These are phyloP conservation scores for Echinarachnius parma DNA, from an alignment of 53 echinoderm and acorn worm genomes.

Conservation along the genomic window DNA sequence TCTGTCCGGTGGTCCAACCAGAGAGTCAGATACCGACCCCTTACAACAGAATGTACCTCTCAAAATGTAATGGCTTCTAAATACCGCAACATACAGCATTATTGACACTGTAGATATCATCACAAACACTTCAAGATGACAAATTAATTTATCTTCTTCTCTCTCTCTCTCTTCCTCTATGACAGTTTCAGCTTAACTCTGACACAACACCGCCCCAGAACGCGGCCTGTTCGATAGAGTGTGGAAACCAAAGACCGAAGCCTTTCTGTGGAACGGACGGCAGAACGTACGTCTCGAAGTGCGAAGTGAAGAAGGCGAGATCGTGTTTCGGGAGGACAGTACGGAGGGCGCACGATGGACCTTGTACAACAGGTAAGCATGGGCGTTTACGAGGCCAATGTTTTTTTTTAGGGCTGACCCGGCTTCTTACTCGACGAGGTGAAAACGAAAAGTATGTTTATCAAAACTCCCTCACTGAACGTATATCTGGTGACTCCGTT, in stretches of 20 bases:
- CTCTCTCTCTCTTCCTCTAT: background rate
- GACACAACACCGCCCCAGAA: conserved; percentile 37
- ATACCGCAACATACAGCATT: no score
- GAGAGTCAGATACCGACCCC: no score
- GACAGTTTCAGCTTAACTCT: conserved; percentile 25
- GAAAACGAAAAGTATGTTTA: no score
- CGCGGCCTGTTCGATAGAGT: conserved; percentile 69
- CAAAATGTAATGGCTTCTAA: no score
- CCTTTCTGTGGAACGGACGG: conserved; percentile 90
- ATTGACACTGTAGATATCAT: background rate
- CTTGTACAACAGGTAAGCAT: conserved; percentile 55
- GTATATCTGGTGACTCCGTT: no score
- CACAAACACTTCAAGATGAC: background rate
- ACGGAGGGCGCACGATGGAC: conserved; percentile 71
- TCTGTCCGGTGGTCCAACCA: no score
- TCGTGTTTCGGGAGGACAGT: conserved; percentile 77
- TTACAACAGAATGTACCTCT: no score
- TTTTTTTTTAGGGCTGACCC: no score
- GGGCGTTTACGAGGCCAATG: no score
- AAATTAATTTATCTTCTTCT: background rate
- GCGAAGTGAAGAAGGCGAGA: conserved; percentile 75
- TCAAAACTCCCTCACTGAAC: no score
- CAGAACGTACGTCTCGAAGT: conserved; percentile 82
- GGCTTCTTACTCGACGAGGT: no score
- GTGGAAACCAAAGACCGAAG: conserved; percentile 48